These are phyloP conservation scores for Mesitornis unicolor DNA, from an alignment of 2,113 vertebrate genomes.

Conservation along the genomic window DNA sequence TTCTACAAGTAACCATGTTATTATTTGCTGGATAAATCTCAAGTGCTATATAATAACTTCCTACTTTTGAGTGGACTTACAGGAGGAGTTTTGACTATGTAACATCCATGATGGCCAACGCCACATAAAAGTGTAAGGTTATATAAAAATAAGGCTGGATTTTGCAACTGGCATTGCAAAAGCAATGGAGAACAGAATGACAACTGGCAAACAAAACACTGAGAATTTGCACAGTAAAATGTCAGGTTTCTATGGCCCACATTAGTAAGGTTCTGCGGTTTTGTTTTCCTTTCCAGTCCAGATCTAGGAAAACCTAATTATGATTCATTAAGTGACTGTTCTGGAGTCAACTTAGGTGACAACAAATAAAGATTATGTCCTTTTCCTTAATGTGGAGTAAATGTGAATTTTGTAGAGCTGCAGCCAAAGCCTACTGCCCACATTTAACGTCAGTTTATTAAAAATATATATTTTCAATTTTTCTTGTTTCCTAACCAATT, in stretches of 20 bases:
- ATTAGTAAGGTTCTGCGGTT: background rate
- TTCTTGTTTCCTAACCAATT: background rate
- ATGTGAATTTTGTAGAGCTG: background rate
- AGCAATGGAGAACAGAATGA: background rate
- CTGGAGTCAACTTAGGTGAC: background rate
- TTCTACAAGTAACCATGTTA: background rate
- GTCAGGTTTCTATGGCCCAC: background rate
- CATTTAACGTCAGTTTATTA: background rate
- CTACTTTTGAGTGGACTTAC: background rate
- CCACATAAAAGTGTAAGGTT: background rate
- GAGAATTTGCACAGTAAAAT: background rate
- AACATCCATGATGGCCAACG: background rate
- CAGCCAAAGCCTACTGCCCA: background rate
- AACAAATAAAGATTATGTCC: background rate
- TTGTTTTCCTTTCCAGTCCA: background rate
- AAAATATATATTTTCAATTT: background rate
- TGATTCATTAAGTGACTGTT: background rate
- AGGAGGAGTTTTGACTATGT: background rate
- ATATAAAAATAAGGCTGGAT: background rate
- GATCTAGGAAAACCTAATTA: background rate
- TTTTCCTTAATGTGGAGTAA: background rate
- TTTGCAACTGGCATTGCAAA: background rate
- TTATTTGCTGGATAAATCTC: background rate
- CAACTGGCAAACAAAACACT: background rate
- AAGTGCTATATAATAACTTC: background rate